Evolutionary conservation across 2,888 invertebrate species (phyloP).

Genomic region (Archips crataeganus): DNA sequence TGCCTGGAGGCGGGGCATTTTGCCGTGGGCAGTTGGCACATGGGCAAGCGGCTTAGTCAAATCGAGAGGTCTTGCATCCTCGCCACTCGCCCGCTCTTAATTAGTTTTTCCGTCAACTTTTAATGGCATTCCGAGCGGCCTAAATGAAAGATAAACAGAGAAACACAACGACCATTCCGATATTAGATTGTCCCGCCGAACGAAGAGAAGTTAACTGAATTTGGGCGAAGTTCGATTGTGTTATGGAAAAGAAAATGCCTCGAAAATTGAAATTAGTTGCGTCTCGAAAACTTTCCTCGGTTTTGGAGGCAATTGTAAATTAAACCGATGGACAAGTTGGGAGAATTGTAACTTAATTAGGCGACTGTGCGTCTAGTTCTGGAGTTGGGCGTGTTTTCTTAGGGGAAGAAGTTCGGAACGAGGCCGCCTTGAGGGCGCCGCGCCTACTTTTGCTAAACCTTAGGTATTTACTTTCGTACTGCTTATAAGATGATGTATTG

Average conservation of each 20-base stretch:
- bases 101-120: conserved; percentile 41
- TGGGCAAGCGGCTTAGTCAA: conserved; percentile 28
- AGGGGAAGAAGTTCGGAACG: conserved; percentile 17
- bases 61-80: conserved; percentile 20
- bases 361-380: conserved; percentile 28
- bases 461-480: background rate
- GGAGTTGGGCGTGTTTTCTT: conserved; percentile 32
- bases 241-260: conserved; percentile 44
- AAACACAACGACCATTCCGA: conserved; percentile 5
- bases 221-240: conserved; percentile 42
- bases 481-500: background rate
- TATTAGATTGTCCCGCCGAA: conserved; percentile 15
- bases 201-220: conserved; percentile 33
- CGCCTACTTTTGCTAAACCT: background rate
- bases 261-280: conserved; percentile 44
- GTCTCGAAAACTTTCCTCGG: conserved; percentile 41
- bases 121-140: conserved; percentile 26
- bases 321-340: conserved; percentile 49
- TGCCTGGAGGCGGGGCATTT: conserved; percentile 32
- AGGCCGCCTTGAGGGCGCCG: conserved; percentile 20
- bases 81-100: conserved; percentile 36
- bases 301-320: conserved; percentile 45
- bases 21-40: conserved; percentile 18
- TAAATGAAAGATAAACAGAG: conserved; percentile 38
- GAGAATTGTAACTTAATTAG: conserved; percentile 37